A percentile compares a stretch with the other conserved stretches of the same genome.
These are phyloP conservation scores for Neoniphon sammara DNA, from an alignment of 2,797 vertebrate species.

Conservation along the genomic window DNA sequence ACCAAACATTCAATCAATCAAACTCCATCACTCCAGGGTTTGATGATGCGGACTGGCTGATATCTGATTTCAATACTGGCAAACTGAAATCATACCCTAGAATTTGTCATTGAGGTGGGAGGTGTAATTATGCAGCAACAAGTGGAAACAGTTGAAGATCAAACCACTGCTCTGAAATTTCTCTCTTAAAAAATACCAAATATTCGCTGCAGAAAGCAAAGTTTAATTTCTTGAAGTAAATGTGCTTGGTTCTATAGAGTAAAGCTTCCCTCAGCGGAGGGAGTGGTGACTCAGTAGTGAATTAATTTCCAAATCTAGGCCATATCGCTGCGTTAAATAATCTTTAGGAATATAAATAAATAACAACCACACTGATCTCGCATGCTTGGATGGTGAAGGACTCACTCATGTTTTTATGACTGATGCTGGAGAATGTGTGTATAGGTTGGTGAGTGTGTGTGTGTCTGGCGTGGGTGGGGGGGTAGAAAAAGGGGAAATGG, in stretches of 20 bases:
- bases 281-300: conserved; percentile 18
- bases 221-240: conserved; percentile 43
- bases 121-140: neutral
- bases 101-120: neutral
- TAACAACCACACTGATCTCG: neutral
- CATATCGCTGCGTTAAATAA: conserved; percentile 23
- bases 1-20: too few relatives aligned
- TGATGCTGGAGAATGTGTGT: conserved; percentile 2
- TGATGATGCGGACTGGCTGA: too few relatives aligned
- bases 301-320: conserved; percentile 42
- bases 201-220: conserved; percentile 64
- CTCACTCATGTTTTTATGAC: neutral
- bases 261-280: conserved; percentile 58
- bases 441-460: neutral
- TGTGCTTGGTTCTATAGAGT: conserved; percentile 46
- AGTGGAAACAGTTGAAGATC: conserved; percentile 18
- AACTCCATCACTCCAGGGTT: too few relatives aligned
- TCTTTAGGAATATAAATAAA: conserved; percentile 6
- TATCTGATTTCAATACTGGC: too few relatives aligned
- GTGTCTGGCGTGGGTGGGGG: neutral
- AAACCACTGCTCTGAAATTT: conserved; percentile 43
- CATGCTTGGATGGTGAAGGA: neutral
- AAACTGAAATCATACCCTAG: too few relatives aligned
- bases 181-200: conserved; percentile 52
- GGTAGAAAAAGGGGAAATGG: conserved; percentile 7